Conservation (phyloP, 2,113 vertebrate species). For the Larimichthys polyactis region DNA sequence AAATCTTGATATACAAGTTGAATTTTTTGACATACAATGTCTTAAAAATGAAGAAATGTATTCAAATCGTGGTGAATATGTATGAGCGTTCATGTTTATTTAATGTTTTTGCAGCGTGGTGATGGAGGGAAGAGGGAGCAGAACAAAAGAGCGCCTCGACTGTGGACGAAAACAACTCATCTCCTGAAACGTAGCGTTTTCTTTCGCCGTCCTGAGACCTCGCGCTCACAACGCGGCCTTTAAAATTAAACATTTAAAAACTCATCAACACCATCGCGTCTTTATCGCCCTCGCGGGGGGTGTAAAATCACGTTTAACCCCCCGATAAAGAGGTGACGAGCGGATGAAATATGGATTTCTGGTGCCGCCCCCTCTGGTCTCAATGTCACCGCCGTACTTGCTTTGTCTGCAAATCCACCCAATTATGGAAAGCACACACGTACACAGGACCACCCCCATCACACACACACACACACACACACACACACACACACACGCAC, state of each 20-base stretch:
- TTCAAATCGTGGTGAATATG: slow-evolving; percentile 13
- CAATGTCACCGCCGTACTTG: slow-evolving; percentile 64
- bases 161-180: background rate
- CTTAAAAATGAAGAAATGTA: too few species aligned
- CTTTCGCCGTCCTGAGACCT: background rate
- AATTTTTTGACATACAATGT: background rate
- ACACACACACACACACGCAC: slow-evolving; percentile 5
- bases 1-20: too few species aligned
- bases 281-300: background rate
- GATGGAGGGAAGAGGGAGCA: too few species aligned
- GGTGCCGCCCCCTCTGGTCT: slow-evolving; percentile 35
- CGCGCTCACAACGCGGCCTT: slow-evolving; percentile 8
- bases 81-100: slow-evolving; percentile 48
- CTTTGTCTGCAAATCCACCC: slow-evolving; percentile 70
- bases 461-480: slow-evolving; percentile 18
- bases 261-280: background rate
- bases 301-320: slow-evolving; percentile 7
- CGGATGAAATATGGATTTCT: slow-evolving; percentile 6
- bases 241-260: slow-evolving; percentile 33
- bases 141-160: slow-evolving; percentile 23
- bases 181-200: background rate
- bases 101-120: slow-evolving; percentile 36
- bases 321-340: background rate
- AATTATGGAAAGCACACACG: slow-evolving; percentile 64
- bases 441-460: slow-evolving; percentile 36